Evolutionary conservation across 2,888 invertebrate species (phyloP), one percentile per base, ranked within the genome.

Genomic region (Ormyrus thymus): DNA sequence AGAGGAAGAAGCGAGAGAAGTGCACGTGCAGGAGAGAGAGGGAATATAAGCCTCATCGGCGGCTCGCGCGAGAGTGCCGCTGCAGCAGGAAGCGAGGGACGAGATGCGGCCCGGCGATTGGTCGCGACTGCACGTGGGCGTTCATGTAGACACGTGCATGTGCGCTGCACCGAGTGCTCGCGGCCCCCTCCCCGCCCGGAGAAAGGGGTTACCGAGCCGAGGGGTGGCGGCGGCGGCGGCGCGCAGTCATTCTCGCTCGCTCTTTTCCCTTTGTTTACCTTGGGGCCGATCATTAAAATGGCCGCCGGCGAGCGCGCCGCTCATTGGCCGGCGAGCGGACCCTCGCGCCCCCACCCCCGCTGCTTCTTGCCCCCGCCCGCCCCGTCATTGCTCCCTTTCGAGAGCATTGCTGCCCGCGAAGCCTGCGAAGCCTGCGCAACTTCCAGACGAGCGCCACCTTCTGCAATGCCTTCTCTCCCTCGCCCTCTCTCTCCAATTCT

Each of bases 211-310:
- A 85, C 84, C 83, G 83, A 84, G 84, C 83, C 81, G 72, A 66
- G 72, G 79, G 77, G 78, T 59, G 76, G 56, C 73, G 81, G 80
- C 82, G 78, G 86, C 86, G 86, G 86, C 43, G 58, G 64, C 29
- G n/a, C 15, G 84, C 86, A 88, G 88, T 88, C 88, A 88, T 88
- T 88, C 86, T 85, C 83, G 82, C 29, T 59, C 56, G 29, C 50
- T 83, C 83, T 83, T 84, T 85, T 56, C 55, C 86, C 87, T 88
- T 89, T 89, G 88, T 89, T 90, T 90, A 88, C 87, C 87, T 86
- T 88, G 83, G 85, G 72, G 86, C 88, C 87, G 89, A 90, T 90
- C 89, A 90, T 90, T 89, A 90, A 90, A 89, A 90, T 90, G 90
- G 90, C 90, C 86, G 90, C 88, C 88, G 84, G 87, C 87, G 88